Percentiles rank a stretch among this genome's conserved stretches.
Evolutionary conservation across 2,797 vertebrate species (phyloP).

Genomic region (Helicolenus hilgendorfi): DNA sequence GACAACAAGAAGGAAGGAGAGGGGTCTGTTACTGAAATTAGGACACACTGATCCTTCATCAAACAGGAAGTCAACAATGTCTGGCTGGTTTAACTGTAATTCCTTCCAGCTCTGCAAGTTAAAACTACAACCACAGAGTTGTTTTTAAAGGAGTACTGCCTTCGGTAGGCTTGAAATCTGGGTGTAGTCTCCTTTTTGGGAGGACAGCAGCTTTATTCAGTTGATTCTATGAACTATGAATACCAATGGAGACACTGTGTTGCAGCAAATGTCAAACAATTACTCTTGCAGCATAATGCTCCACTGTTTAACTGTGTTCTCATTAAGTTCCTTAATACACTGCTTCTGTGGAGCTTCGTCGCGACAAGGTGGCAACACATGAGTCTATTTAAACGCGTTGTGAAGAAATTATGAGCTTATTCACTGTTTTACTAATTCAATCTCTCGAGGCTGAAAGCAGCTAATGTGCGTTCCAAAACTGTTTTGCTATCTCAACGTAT

Average conservation of each 20-base stretch:
- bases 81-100: neutral
- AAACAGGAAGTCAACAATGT: neutral
- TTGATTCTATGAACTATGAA: neutral
- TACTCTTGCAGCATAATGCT: neutral
- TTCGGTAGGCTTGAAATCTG: neutral
- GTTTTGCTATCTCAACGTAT: neutral
- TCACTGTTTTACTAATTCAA: neutral
- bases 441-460: neutral
- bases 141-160: neutral
- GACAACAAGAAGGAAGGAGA: slow-evolving; percentile 4
- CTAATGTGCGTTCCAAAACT: neutral
- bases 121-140: neutral
- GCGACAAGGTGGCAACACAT: neutral
- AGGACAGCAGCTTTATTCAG: neutral
- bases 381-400: neutral
- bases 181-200: neutral
- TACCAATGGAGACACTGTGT: neutral
- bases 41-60: slow-evolving; percentile 7
- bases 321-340: neutral
- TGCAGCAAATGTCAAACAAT: neutral
- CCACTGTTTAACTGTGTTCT: neutral
- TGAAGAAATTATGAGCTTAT: neutral
- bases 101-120: neutral
- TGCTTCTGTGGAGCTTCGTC: neutral
- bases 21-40: slow-evolving; percentile 14